Evolutionary conservation across 1,140 invertebrate genomes (phyloP).

Genomic region (Sinonovacula constricta): DNA sequence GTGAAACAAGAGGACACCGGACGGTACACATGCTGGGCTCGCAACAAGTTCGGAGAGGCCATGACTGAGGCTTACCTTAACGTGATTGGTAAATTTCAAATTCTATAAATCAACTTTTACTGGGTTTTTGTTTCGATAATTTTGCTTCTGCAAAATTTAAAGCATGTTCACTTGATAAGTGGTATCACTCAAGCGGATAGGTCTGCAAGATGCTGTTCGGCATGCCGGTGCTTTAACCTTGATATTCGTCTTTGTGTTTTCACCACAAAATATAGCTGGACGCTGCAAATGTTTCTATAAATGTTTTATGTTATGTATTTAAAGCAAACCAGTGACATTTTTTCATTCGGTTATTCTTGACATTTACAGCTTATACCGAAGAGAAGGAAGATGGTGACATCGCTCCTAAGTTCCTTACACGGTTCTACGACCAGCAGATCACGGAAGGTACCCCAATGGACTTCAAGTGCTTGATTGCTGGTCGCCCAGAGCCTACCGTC

Average conservation of each 20-base stretch:
- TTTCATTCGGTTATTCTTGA: neutral
- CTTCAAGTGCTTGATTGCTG: constrained; percentile 70
- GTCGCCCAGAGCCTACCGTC: constrained; percentile 66
- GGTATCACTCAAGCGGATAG: too few species aligned
- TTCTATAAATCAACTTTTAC: too few species aligned
- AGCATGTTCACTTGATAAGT: too few species aligned
- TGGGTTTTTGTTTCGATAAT: too few species aligned
- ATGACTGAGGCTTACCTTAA: constrained; percentile 76
- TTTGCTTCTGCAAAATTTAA: too few species aligned
- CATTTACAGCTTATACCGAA: constrained; percentile 61
- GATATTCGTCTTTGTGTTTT: too few species aligned
- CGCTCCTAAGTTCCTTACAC: constrained; percentile 70
- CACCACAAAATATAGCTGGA: too few species aligned
- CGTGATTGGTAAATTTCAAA: constrained; percentile 75
- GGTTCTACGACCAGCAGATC: constrained; percentile 69
- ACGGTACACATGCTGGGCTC: constrained; percentile 81
- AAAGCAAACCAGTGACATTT: neutral
- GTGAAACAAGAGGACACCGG: constrained; percentile 82
- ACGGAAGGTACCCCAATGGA: constrained; percentile 69
- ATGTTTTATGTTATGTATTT: neutral
- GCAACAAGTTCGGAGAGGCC: constrained; percentile 80
- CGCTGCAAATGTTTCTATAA: neutral
- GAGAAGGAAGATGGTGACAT: constrained; percentile 63
- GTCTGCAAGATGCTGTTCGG: too few species aligned
- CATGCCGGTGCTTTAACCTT: too few species aligned